Conservation (phyloP, 2,113 vertebrate genomes). For the Chamaea fasciata region DNA sequence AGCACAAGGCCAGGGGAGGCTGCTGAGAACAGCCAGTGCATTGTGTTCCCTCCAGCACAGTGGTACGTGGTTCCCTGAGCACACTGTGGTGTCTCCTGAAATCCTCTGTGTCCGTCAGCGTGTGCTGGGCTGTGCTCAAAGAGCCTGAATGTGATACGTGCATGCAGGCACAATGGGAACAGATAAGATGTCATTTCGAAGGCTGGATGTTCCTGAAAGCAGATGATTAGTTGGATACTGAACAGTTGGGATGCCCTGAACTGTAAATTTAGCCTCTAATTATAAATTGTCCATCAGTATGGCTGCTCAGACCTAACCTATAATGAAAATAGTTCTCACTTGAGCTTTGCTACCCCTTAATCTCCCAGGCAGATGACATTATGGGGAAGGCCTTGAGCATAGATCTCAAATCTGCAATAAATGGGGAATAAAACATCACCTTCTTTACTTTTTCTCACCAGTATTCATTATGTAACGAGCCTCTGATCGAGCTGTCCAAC, state of each 20-base stretch:
- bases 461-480: conserved; percentile 96
- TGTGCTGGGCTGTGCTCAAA: not conserved
- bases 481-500: conserved; percentile 95
- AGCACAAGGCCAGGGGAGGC: not conserved
- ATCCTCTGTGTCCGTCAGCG: not conserved
- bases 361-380: not conserved
- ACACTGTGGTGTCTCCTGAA: not conserved
- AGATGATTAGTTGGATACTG: not conserved
- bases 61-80: not conserved
- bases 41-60: not conserved
- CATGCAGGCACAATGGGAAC: not conserved
- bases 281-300: not conserved
- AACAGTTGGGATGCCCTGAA: not conserved
- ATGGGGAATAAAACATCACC: not conserved
- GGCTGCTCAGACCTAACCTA: not conserved
- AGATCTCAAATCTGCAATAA: not conserved
- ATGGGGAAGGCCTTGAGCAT: not conserved
- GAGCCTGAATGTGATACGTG: not conserved
- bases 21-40: not conserved
- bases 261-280: not conserved
- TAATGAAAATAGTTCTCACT: not conserved
- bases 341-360: not conserved
- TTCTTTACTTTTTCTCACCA: conserved; percentile 27
- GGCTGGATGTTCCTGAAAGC: not conserved
- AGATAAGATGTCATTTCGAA: not conserved